A percentile compares a stretch with the other conserved stretches of the same genome.
phyloP scores from a whole-genome alignment of 2,888 invertebrate species.

The Cylindroiulus punctatus region DNA sequence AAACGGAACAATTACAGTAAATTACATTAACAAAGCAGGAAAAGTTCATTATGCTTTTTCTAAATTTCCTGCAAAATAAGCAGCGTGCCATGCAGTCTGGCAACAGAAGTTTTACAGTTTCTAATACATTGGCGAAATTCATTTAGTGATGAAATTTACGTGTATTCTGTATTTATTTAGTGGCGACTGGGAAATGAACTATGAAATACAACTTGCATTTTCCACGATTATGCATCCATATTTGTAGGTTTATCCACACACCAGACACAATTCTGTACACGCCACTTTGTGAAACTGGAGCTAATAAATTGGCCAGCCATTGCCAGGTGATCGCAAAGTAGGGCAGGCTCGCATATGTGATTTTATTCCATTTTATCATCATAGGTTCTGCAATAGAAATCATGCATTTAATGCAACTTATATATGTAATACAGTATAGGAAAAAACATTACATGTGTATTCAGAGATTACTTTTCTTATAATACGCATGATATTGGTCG shows the following conservation, averaged over 20 bases:
- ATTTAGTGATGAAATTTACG: no score
- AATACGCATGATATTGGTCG: background rate
- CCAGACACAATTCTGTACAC: background rate
- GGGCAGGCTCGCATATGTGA: background rate
- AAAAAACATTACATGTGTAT: no score
- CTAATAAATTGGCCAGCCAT: background rate
- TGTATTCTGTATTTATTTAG: no score
- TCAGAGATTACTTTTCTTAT: no score
- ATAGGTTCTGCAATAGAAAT: background rate
- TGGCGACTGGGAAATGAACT: background rate
- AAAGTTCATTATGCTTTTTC: background rate
- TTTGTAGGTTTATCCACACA: background rate
- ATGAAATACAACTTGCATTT: constrained; percentile 30
- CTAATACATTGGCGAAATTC: background rate
- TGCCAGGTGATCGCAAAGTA: background rate
- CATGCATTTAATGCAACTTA: background rate
- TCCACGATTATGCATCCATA: background rate
- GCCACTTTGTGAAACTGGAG: background rate
- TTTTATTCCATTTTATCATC: background rate
- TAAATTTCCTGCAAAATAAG: background rate
- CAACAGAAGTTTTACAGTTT: background rate
- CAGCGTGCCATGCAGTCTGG: background rate
- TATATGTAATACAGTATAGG: background rate
- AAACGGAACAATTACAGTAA: no score
- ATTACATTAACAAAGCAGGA: background rate